Evolutionary conservation across 2,888 invertebrate genomes (phyloP), one percentile per base, ranked within the genome.

Genomic region (Ptilodon capucinus): DNA sequence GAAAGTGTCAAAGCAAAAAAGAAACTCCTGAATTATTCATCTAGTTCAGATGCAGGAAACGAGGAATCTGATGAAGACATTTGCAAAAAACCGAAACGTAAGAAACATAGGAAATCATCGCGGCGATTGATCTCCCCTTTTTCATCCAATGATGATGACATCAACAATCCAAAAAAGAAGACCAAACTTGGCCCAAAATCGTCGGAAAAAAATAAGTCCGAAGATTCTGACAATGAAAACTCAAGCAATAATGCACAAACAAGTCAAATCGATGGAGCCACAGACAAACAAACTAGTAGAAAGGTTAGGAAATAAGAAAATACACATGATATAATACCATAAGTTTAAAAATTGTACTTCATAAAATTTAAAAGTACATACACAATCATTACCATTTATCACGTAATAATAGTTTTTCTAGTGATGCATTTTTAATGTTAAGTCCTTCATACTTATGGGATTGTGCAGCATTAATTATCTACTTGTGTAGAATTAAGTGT

Each of bases 31-130:
- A 68, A 68, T 30, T 76, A 82, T 57, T 83, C 84, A 32, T 84
- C 86, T 21, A 84, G 85, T 62, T 89, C 90, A 5, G 90, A 86
- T 38, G 77, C 80, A 38, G 86, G 84, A 44, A 84, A 86, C 74
- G 82, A 86, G 63, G 60, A 23, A 58, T 73, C 76, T 18, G 72
- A 73, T 54, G 79, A 81, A 41, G 74, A 79, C 44, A 44, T 41
- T 47, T 47, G 13, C 42, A 58, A 48, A 8, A 57, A 44, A 28
- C 39, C 23, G 14, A 48, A 41, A 4, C 25, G 41, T 43, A 51
- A 54, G 44, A 19, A 39, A 16, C 40, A 25, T 13, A 50, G 44
- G 32, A 48, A 47, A 39, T 60, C 54, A 46, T 42, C 47, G 4
- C 35, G 17, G 18, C 54, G 49, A 42, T 49, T 54, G 1, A 46